phyloP scores from a whole-genome alignment of 2,797 vertebrate species.

The Kryptopterus vitreolus region DNA sequence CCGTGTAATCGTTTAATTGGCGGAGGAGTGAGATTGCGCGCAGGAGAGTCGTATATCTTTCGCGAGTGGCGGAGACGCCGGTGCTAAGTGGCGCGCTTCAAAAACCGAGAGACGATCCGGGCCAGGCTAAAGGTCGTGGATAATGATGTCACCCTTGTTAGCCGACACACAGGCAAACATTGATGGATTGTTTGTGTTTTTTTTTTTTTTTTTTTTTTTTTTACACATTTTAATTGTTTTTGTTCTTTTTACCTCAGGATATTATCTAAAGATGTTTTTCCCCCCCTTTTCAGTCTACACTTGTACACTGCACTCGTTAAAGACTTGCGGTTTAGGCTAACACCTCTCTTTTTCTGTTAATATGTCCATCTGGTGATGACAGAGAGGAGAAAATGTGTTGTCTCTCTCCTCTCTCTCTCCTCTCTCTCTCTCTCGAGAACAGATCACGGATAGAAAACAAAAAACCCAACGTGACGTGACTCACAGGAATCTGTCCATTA shows the following conservation, averaged over 20 bases:
- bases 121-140: slow-evolving; percentile 63
- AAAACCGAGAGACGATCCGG: slow-evolving; percentile 62
- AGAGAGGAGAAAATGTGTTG: background rate
- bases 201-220: background rate
- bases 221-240: no score
- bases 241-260: background rate
- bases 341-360: background rate
- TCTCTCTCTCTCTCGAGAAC: background rate
- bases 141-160: slow-evolving; percentile 18
- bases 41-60: background rate
- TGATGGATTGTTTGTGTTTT: background rate
- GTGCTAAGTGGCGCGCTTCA: slow-evolving; percentile 65
- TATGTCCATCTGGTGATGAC: background rate
- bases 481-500: background rate
- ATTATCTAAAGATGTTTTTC: background rate
- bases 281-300: background rate
- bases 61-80: slow-evolving; percentile 12
- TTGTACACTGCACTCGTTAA: background rate
- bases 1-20: background rate
- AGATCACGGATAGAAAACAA: background rate
- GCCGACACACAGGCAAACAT: background rate
- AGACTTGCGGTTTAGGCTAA: background rate
- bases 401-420: background rate
- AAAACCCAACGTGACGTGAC: background rate
- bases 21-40: no score